Base-by-base conservation (phyloP, 1,140 invertebrate species). In the Andricus grossulariae region DNA sequence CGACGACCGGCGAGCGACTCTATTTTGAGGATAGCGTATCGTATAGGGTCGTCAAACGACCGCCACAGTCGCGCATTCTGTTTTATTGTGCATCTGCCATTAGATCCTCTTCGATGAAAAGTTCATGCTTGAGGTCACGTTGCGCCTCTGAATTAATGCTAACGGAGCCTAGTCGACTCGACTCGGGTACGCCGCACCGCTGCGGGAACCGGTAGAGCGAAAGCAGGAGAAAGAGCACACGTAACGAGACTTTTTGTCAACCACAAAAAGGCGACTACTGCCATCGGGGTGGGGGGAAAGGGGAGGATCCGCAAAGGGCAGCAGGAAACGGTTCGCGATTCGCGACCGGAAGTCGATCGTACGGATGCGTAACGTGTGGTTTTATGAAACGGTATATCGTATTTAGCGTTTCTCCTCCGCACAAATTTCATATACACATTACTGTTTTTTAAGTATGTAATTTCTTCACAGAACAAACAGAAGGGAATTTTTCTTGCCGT, bases 121-220 rank as follows among this genome's bases (percentile, higher is more conserved):
- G 60, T 66, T 66, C 60, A 66, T 66, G 60, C 60, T 66, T 66
- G 60, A 66, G 60, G 60, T 66, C 60, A 66, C 60, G 60, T 66
- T 66, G 60, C 15, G 60, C 60, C 60, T 66, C 60, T 66, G 60
- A 66, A 66, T 66, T 66, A 66, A 66, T 66, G 60, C 60, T 66
- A 66, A 66, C 60, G 60, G 60, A 66, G 60, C 45, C 60, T 15
- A 66, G 2, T 32, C 32, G 39, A 45, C 39, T 1, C 39, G 8
- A 11, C 10, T 45, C 8, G 8, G 39, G 39, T 11, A 11, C 7
- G 39, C 10, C 8, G 10, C 39, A 1, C 39, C 60, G 57, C 57
- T 21, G 11, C 57, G 60, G 25, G 25, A 66, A 66, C 32, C 60
- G 39, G 21, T 25, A 66, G 60, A 66, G 60, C 60, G 32, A 66